A percentile compares a stretch with the other conserved stretches of the same genome.
Evolutionary conservation across 2,797 vertebrate species (phyloP).

Genomic region (Eurystomus glaucurus): DNA sequence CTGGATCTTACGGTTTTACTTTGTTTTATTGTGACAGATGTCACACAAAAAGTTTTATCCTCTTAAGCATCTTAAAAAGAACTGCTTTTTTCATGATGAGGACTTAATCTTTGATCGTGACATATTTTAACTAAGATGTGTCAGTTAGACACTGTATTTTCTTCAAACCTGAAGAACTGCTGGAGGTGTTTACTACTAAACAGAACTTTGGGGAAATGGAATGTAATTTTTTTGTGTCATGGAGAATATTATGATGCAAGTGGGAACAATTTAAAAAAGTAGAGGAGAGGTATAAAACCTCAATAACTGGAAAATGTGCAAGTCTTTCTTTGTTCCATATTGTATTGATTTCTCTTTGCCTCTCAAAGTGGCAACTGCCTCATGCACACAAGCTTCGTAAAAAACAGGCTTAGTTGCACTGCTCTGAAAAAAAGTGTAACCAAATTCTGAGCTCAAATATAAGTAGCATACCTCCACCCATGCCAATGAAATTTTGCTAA

Average conservation of each 20-base stretch:
- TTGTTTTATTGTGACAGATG: constrained; percentile 67
- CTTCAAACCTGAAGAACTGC: background rate
- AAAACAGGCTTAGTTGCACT: background rate
- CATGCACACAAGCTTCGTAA: background rate
- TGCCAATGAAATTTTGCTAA: background rate
- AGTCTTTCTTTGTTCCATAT: background rate
- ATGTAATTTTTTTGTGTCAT: background rate
- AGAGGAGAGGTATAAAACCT: constrained; percentile 3
- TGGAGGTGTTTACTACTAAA: constrained; percentile 45
- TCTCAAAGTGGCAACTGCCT: background rate
- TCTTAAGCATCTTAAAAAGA: constrained; percentile 55
- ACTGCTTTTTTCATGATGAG: constrained; percentile 19
- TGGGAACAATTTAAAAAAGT: constrained; percentile 31
- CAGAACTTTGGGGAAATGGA: background rate
- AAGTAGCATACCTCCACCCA: accelerated
- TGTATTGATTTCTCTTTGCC: background rate
- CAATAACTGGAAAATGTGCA: background rate
- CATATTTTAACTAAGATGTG: constrained; percentile 11
- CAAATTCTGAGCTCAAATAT: background rate
- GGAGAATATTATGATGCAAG: background rate
- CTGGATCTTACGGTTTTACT: constrained; percentile 29
- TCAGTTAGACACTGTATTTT: background rate
- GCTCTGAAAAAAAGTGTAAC: background rate
- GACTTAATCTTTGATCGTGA: constrained; percentile 59
- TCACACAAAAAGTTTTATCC: constrained; percentile 59